Evolutionary conservation across 2,888 invertebrate species (phyloP).

Genomic region (Chaitophorus viminalis): DNA sequence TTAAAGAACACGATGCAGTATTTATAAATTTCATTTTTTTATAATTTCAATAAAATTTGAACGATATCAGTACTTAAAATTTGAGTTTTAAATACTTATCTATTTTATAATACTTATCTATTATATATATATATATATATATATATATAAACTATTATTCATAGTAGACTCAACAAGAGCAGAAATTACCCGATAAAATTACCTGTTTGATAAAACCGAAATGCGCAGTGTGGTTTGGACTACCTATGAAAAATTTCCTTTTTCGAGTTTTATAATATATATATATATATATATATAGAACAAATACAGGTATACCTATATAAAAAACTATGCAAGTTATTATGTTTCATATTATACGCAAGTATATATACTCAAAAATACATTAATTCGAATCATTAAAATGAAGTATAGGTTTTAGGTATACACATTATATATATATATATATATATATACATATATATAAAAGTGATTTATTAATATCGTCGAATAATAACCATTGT

Average conservation of each 20-base stretch:
- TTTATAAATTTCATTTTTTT: no score
- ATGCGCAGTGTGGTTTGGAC: slow-evolving; percentile 16
- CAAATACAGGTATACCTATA: not conserved
- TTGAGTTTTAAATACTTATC: no score
- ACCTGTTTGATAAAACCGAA: slow-evolving; percentile 17
- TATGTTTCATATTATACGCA: not conserved
- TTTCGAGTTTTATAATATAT: not conserved
- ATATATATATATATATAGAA: not conserved
- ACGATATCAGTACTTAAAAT: no score
- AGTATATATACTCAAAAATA: slow-evolving; percentile 25
- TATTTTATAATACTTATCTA: no score
- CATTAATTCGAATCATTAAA: slow-evolving; percentile 46
- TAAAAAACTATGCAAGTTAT: not conserved
- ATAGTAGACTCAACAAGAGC: not conserved
- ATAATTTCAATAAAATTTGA: no score
- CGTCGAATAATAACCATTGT: slow-evolving; percentile 34
- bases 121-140: no score
- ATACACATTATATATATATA: not conserved
- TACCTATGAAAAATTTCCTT: slow-evolving; percentile 13
- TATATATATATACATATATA: not conserved
- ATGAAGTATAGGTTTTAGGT: slow-evolving; percentile 12
- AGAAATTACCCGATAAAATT: not conserved
- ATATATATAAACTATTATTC: no score
- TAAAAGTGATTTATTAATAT: slow-evolving; percentile 38
- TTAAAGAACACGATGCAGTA: no score